These are phyloP conservation scores for Alouatta caraya DNA, from an alignment of 2,797 vertebrate genomes.

Conservation along the genomic window DNA sequence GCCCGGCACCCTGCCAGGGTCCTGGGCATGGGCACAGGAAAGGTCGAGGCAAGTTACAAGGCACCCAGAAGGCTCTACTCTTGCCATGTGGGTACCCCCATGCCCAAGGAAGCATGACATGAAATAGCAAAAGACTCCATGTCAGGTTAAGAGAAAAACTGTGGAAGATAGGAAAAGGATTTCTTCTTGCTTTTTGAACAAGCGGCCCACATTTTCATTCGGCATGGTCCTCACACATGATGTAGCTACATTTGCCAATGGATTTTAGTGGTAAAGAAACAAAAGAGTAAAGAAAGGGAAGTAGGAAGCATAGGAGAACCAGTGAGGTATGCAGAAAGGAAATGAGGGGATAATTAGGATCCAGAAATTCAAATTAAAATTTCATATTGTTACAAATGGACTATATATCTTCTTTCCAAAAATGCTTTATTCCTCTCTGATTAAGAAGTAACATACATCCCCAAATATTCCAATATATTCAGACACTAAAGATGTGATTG, in stretches of 20 bases:
- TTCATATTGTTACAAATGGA: neutral
- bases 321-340: neutral
- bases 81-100: neutral
- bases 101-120: neutral
- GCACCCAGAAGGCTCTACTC: neutral
- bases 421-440: slow-evolving; percentile 51
- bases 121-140: neutral
- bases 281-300: slow-evolving; percentile 22
- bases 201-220: neutral
- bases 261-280: neutral
- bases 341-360: neutral
- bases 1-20: neutral
- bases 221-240: neutral
- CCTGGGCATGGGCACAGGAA: neutral
- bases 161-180: neutral
- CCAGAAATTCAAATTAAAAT: neutral
- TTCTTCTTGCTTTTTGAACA: neutral
- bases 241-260: neutral
- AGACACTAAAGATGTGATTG: neutral
- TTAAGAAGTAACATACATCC: neutral
- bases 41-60: neutral
- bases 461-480: neutral
- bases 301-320: neutral
- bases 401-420: neutral
- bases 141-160: neutral